Evolutionary conservation across 2,113 vertebrate genomes (phyloP), one percentile per base, ranked within the genome.

Genomic region (Hipposideros armiger): DNA sequence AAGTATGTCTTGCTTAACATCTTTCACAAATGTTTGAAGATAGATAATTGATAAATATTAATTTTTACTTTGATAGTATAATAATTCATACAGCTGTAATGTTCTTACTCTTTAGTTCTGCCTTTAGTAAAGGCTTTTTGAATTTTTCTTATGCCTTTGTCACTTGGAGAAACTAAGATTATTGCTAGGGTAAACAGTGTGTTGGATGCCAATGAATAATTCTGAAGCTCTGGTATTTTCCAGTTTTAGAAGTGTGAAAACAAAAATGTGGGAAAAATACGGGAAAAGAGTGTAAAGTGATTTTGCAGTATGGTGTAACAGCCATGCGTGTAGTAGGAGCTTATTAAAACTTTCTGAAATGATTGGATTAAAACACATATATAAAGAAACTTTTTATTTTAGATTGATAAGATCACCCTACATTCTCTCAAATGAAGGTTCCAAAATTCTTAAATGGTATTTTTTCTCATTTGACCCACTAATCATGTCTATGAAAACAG

Each of bases 201-300:
- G 13, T 24, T 96, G 32, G 6, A 85, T 85, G 20, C 70, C 19
- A 64, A 64, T 42, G 90, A 95, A 7, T 91, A 91, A 88, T 91
- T 98, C 77, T 86, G 76, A 91, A 96, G 69, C 26, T 96, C 17
- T 11, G 16, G 58, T 36, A 70, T 50, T 95, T 56, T 74, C 89
- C 50, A 84, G 54, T 66, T 90, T 92, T 72, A 95, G 91, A 95
- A 95, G 81, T 69, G 32, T 10, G 17, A 96, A 74, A 88, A 69
- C 40, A 96, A 24, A 91, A 54, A 83, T 82, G 22, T 86, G 47
- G 81, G 47, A 5, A 9, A 32, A 45, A 16, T 69, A 52, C 97
- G 40, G 72, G 81, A 56, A 60, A 91, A 30, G 2, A 20, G 14
- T 83, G 4, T 83, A 80, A 87, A 87, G 47, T 83, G 60, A 90